A percentile compares a stretch with the other conserved stretches of the same genome.
Evolutionary conservation across 2,888 invertebrate species (phyloP).

Genomic region (Meta bourneti): DNA sequence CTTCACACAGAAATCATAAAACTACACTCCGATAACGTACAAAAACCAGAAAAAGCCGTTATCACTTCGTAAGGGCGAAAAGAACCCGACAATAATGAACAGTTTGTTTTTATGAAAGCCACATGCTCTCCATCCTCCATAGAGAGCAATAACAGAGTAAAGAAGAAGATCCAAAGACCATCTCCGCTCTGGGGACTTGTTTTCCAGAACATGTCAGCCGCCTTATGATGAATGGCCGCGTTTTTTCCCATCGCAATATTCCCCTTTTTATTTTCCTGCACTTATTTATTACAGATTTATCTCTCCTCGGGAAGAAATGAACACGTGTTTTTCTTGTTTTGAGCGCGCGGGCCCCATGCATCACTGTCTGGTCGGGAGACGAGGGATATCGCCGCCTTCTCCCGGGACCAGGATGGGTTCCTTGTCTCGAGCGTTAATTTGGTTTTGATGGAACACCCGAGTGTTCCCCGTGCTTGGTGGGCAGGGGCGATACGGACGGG

Average conservation of each 20-base stretch:
- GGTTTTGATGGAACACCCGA: slow-evolving; percentile 35
- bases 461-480: not conserved
- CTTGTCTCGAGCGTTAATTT: slow-evolving; percentile 45
- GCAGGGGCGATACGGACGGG: no score
- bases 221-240: slow-evolving; percentile 48
- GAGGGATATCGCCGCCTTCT: slow-evolving; percentile 2
- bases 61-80: no score
- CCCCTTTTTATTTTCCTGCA: slow-evolving; percentile 1
- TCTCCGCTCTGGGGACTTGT: slow-evolving; percentile 42
- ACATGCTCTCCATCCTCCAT: slow-evolving; percentile 6
- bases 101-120: slow-evolving; percentile 12
- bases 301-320: slow-evolving; percentile 24
- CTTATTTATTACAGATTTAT: slow-evolving; percentile 55
- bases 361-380: slow-evolving; percentile 36
- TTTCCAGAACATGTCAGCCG: slow-evolving; percentile 46
- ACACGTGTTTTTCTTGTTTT: slow-evolving; percentile 50
- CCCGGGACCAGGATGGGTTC: not conserved
- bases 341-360: slow-evolving; percentile 15
- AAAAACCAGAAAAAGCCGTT: no score
- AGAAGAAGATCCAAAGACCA: not conserved
- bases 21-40: no score
- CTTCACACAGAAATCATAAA: no score
- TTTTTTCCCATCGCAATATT: slow-evolving; percentile 10
- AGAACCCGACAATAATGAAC: no score
- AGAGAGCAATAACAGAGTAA: slow-evolving; percentile 4